Evolutionary conservation across 1,140 invertebrate species (phyloP).

Genomic region (Teleopsis dalmanni): DNA sequence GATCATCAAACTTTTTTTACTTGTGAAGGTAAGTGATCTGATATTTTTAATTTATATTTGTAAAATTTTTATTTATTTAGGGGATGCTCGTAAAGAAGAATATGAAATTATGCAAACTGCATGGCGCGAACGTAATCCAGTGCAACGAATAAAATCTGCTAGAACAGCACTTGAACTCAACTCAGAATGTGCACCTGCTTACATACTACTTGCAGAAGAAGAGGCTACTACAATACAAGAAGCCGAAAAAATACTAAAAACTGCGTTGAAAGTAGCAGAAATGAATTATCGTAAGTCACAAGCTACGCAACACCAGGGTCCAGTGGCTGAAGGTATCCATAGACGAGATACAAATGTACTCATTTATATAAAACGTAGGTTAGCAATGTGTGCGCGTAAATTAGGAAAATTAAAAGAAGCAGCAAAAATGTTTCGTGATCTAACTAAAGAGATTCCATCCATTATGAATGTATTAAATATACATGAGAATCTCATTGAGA

Average conservation of each 20-base stretch:
- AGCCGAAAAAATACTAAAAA: slow-evolving; percentile 79
- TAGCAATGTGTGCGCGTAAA: slow-evolving; percentile 95
- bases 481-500: slow-evolving; percentile 97
- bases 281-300: slow-evolving; percentile 70
- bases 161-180: slow-evolving; percentile 85
- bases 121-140: slow-evolving; percentile 91
- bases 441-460: slow-evolving; percentile 89
- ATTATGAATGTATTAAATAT: slow-evolving; percentile 94
- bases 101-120: slow-evolving; percentile 98
- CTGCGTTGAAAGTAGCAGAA: slow-evolving; percentile 83
- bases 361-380: slow-evolving; percentile 86
- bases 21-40: slow-evolving; percentile 57
- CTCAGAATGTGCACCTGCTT: slow-evolving; percentile 89
- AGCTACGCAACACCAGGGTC: slow-evolving; percentile 67
- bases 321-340: slow-evolving; percentile 69
- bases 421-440: slow-evolving; percentile 93
- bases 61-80: slow-evolving; percentile 3
- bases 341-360: slow-evolving; percentile 91
- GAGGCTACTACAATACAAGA: slow-evolving; percentile 88
- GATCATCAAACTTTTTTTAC: slow-evolving; percentile 99
- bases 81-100: slow-evolving; percentile 80
- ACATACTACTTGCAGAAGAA: slow-evolving; percentile 93
- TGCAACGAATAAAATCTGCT: slow-evolving; percentile 84
- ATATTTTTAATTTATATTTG: background rate
- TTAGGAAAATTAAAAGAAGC: slow-evolving; percentile 90